phyloP scores from a whole-genome alignment of 2,113 vertebrate genomes.

The Bubo blakistoni region DNA sequence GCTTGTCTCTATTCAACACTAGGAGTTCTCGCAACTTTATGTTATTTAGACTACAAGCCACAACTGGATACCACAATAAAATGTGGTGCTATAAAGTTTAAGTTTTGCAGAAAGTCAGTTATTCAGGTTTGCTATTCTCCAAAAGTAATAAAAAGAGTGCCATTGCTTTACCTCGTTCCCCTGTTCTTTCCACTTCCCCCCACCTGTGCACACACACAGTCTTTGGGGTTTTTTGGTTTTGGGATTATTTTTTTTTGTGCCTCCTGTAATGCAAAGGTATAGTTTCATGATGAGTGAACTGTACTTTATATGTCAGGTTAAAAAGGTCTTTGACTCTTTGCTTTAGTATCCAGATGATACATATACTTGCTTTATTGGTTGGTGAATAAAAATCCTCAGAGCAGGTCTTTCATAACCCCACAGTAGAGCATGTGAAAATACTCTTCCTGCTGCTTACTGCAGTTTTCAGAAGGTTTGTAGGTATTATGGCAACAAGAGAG shows the following conservation, averaged over 20 bases:
- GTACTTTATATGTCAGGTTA: not conserved
- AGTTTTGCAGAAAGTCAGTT: not conserved
- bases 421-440: not conserved
- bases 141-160: not conserved
- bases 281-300: not conserved
- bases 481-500: not conserved
- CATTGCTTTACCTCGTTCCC: not conserved
- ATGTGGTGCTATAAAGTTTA: not conserved
- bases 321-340: not conserved
- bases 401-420: not conserved
- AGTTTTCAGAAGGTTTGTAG: not conserved
- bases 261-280: not conserved
- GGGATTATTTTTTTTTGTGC: not conserved
- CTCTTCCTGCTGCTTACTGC: not conserved
- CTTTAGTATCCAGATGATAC: not conserved
- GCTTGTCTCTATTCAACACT: not conserved
- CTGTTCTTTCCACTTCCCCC: not conserved
- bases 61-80: not conserved
- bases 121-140: not conserved
- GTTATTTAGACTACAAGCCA: not conserved
- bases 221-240: not conserved
- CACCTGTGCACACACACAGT: fast-evolving
- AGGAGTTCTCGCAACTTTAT: not conserved
- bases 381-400: not conserved
- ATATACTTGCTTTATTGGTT: not conserved